These are phyloP conservation scores for Diogma glabrata DNA, from an alignment of 2,888 invertebrate species.

Conservation along the genomic window DNA sequence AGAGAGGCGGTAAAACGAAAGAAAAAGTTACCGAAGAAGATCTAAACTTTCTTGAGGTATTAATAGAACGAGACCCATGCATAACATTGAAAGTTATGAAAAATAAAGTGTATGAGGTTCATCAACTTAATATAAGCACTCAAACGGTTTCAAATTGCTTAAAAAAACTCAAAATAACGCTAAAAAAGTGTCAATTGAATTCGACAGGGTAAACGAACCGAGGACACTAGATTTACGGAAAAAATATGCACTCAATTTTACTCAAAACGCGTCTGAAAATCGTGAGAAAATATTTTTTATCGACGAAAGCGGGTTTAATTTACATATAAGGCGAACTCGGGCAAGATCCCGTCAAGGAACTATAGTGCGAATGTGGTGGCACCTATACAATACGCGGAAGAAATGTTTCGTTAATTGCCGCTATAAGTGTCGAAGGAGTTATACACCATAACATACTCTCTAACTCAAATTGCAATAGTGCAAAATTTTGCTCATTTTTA, in stretches of 20 bases:
- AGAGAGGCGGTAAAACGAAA: neutral
- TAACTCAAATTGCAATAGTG: neutral
- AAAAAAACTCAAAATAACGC: neutral
- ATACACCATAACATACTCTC: neutral
- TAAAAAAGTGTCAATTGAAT: neutral
- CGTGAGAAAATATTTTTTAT: constrained; percentile 7
- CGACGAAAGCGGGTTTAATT: constrained; percentile 9
- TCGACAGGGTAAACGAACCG: neutral
- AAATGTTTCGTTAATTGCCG: neutral
- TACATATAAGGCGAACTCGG: constrained; percentile 4
- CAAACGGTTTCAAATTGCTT: neutral
- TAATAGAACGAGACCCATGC: neutral
- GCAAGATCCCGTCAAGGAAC: constrained; percentile 2
- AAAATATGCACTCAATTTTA: neutral
- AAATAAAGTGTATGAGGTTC: neutral
- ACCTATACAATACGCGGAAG: neutral
- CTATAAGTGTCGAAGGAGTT: neutral
- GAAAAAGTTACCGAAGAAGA: neutral
- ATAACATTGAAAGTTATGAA: neutral
- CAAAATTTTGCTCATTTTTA: neutral
- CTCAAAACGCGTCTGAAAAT: neutral
- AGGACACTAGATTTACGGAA: neutral
- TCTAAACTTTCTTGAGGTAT: neutral
- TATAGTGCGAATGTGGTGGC: too few species aligned
- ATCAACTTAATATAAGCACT: neutral